Conservation (phyloP, 2,797 vertebrate genomes). For the Hemibagrus guttatus region DNA sequence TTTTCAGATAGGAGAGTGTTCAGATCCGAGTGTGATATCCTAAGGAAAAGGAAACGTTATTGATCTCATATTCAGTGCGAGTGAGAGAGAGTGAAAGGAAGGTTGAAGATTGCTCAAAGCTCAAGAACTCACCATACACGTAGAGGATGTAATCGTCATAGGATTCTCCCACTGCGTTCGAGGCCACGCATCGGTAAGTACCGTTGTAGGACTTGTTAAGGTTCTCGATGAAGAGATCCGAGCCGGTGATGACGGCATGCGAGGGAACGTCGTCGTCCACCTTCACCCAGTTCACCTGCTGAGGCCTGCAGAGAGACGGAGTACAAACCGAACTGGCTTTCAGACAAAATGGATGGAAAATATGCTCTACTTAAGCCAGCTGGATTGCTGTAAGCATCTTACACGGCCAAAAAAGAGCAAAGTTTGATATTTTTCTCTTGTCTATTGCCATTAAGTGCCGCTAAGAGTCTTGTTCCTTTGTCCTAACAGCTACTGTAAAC, state of each 20-base stretch:
- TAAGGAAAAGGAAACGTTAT: conserved; percentile 65
- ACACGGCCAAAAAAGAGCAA: conserved; percentile 26
- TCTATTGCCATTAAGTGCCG: conserved; percentile 50
- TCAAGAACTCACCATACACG: conserved; percentile 81
- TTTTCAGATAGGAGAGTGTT: conserved; percentile 64
- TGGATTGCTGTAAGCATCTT: not conserved
- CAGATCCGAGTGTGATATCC: conserved; percentile 67
- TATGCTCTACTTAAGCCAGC: not conserved
- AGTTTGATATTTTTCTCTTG: conserved; percentile 49
- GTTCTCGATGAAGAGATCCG: conserved; percentile 84
- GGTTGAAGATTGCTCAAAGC: conserved; percentile 17
- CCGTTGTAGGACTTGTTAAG: conserved; percentile 90
- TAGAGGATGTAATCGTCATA: conserved; percentile 86
- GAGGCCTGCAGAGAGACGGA: conserved; percentile 72
- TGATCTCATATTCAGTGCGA: conserved; percentile 63
- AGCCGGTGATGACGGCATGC: conserved; percentile 79
- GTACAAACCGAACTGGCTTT: not conserved
- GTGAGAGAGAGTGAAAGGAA: conserved; percentile 15
- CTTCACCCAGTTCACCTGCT: conserved; percentile 82
- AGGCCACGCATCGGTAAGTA: conserved; percentile 86
- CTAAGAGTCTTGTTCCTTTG: conserved; percentile 40
- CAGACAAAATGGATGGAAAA: not conserved
- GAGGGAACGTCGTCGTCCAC: conserved; percentile 86
- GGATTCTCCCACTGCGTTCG: conserved; percentile 81
- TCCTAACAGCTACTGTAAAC: conserved; percentile 52